Conservation (phyloP, 2,797 vertebrate genomes). For the Tenualosa ilisha region DNA sequence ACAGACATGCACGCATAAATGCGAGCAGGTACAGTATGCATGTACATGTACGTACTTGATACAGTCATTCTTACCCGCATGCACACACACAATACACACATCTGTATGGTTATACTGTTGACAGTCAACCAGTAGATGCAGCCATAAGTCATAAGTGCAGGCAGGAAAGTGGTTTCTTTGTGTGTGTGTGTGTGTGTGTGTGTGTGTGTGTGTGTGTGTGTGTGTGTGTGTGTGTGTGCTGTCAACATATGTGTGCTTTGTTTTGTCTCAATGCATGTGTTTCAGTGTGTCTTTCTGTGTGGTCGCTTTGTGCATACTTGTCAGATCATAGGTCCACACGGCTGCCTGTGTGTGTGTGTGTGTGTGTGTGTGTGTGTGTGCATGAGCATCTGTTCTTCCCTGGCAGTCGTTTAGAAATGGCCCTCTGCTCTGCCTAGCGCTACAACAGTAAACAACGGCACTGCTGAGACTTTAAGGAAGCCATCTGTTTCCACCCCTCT, state of each 20-base stretch:
- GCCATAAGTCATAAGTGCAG: too few relatives aligned
- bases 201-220: not conserved
- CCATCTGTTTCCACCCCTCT: slow-evolving; percentile 61
- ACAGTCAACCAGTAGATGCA: not conserved
- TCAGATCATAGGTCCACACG: not conserved
- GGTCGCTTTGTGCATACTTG: not conserved
- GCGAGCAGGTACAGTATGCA: too few relatives aligned
- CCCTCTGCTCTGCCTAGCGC: slow-evolving; percentile 13
- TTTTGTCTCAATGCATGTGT: not conserved
- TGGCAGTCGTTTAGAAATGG: not conserved
- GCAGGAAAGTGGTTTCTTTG: not conserved
- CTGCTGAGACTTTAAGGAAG: slow-evolving; percentile 55
- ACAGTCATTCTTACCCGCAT: too few relatives aligned
- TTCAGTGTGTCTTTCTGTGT: not conserved
- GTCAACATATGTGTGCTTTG: not conserved
- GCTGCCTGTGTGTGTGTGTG: not conserved
- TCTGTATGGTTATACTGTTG: not conserved
- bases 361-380: slow-evolving; percentile 25
- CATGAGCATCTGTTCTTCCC: not conserved
- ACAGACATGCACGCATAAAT: not conserved
- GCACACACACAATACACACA: not conserved
- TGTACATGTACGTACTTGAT: too few relatives aligned
- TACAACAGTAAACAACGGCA: slow-evolving; percentile 38
- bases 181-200: not conserved
- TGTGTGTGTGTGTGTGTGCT: not conserved